A percentile compares a stretch with the other conserved stretches of the same genome.
Evolutionary conservation across 2,888 invertebrate species (phyloP).

Genomic region (Cynaeus angustus): DNA sequence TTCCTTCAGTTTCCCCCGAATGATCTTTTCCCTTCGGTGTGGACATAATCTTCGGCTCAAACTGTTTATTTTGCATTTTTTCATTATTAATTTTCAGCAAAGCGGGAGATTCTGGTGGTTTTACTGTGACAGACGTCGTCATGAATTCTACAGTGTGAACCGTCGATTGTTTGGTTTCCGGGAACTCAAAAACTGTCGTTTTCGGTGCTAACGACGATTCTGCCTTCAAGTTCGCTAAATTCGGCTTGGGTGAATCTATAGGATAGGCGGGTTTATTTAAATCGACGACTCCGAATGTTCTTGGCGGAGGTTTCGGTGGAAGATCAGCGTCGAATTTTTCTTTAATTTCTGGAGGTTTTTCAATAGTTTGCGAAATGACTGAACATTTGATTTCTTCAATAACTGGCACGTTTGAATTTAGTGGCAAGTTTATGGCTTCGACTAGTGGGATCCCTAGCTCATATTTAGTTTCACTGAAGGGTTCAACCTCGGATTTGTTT

Average conservation of each 20-base stretch:
- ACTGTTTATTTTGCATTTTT: slow-evolving; percentile 54
- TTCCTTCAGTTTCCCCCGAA: slow-evolving; percentile 52
- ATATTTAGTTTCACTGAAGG: slow-evolving; percentile 57
- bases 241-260: slow-evolving; percentile 65
- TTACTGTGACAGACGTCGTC: slow-evolving; percentile 44
- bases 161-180: slow-evolving; percentile 52
- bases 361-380: slow-evolving; percentile 11
- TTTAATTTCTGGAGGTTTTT: slow-evolving; percentile 45
- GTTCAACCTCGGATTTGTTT: slow-evolving; percentile 44
- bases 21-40: slow-evolving; percentile 61
- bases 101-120: slow-evolving; percentile 30
- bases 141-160: slow-evolving; percentile 35
- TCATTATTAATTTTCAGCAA: slow-evolving; percentile 15
- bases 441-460: slow-evolving; percentile 64
- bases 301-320: slow-evolving; percentile 70
- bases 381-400: slow-evolving; percentile 29
- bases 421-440: slow-evolving; percentile 51
- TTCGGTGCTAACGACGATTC: slow-evolving; percentile 42
- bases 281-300: slow-evolving; percentile 59
- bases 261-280: slow-evolving; percentile 65
- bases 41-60: slow-evolving; percentile 65
- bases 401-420: slow-evolving; percentile 11
- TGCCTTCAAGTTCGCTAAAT: slow-evolving; percentile 51
- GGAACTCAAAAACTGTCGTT: slow-evolving; percentile 58
- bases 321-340: slow-evolving; percentile 57